Evolutionary conservation across 2,888 invertebrate genomes (phyloP).

Genomic region (Drosophila mettleri): DNA sequence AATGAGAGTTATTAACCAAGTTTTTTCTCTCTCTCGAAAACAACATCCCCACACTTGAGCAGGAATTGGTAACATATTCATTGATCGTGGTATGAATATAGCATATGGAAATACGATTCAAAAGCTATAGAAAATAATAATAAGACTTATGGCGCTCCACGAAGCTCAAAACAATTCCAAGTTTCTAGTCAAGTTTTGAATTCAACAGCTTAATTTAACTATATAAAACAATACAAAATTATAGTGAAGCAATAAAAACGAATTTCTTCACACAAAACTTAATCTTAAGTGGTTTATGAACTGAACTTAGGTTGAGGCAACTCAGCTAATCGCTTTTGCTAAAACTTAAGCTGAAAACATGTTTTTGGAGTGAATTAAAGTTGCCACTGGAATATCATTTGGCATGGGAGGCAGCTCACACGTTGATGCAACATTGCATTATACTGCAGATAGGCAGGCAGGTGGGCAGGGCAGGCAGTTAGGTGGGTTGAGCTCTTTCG

Average conservation of each 20-base stretch:
- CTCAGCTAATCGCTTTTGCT: constrained; percentile 20
- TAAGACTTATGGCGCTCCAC: no score
- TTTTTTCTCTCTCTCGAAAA: no score
- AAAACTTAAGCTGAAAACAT: constrained; percentile 14
- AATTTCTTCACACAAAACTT: constrained; percentile 1
- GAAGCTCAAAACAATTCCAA: background rate
- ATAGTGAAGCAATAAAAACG: no score
- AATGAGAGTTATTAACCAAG: background rate
- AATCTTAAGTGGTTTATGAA: constrained; percentile 3
- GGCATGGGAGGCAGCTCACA: background rate
- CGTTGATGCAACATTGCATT: constrained; percentile 12
- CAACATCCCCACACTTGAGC: no score
- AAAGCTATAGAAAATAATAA: background rate
- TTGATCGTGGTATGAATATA: background rate
- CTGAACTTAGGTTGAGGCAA: constrained; percentile 2
- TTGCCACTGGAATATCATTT: constrained; percentile 23
- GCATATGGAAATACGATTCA: background rate
- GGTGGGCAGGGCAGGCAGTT: background rate
- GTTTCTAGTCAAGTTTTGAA: background rate
- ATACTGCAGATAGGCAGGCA: background rate
- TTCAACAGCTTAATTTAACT: background rate
- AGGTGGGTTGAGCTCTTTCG: constrained; percentile 1
- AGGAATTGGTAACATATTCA: no score
- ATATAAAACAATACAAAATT: no score
- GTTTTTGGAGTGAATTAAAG: constrained; percentile 28